Evolutionary conservation across 2,888 invertebrate genomes (phyloP), one percentile per base, ranked within the genome.

Genomic region (Eutolmus rufibarbis): DNA sequence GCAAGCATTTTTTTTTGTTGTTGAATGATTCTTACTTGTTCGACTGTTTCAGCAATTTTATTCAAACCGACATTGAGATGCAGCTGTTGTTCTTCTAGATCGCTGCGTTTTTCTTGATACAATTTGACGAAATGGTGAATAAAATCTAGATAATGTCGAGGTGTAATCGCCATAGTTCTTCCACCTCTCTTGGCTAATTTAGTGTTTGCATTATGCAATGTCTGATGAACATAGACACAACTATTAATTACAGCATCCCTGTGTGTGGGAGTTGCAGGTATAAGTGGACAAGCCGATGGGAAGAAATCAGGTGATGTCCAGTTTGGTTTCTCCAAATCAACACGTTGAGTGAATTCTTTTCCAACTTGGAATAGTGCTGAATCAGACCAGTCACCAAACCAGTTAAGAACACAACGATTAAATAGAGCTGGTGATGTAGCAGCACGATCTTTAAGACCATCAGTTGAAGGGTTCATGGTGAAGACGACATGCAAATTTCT

Each of bases 341-440:
- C 96, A 90, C 97, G 97, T 90, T 95, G 96, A 19, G 99, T 99
- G 92, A 99, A 98, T 93, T 99, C 99, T 91, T 97, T 97, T 90
- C 98, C 99, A 89, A 98, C 97, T 94, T 98, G 98, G 95, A 96
- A 98, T 43, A 98, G 93, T 0, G 98, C 98, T 2, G 97, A 97
- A 91, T 98, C 98, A 31, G 98, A 98, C 99, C 99, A 99, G 93
- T 99, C 99, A 14, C 99, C 99, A 93, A 99, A 99, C 99, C 99
- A 99, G 93, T 99, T 99, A 90, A 99, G 95, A 14, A 99, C 99
- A 93, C 99, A 99, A 92, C 99, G 95, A 94, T 99, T 99, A 94
- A 99, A 99, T 87, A 99, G 94, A 5, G 99, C 99, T 43, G 99
- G 99, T 5, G 99, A 99, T 0, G 99, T 99, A 12, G 99, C 98